phyloP scores from a whole-genome alignment of 1,140 invertebrate species.

The Drosophila melanica region DNA sequence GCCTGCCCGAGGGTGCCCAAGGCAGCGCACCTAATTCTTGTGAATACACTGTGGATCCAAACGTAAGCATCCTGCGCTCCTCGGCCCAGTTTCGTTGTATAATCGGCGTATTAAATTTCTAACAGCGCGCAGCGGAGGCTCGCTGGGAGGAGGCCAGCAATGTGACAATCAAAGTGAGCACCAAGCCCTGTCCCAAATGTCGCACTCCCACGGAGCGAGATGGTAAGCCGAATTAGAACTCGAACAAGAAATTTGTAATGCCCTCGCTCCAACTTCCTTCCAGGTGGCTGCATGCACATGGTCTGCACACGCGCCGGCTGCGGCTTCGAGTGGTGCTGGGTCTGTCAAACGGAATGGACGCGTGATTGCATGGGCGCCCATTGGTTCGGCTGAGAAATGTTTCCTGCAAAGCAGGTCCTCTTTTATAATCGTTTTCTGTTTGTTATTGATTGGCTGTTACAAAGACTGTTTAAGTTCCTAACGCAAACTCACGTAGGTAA shows the following conservation, averaged over 20 bases:
- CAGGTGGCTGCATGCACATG: conserved; percentile 96
- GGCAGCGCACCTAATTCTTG: conserved; percentile 74
- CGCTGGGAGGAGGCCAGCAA: conserved; percentile 91
- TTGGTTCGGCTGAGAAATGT: conserved; percentile 90
- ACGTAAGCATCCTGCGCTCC: conserved; percentile 79
- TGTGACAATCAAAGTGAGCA: conserved; percentile 90
- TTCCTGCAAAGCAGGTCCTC: neutral
- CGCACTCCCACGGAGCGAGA: conserved; percentile 93
- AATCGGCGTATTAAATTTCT: conserved; percentile 30
- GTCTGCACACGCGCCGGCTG: conserved; percentile 88
- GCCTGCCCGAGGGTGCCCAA: conserved; percentile 84
- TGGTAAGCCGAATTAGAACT: conserved; percentile 85
- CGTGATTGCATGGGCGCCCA: conserved; percentile 94
- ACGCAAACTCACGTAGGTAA: neutral
- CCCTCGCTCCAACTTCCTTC: neutral
- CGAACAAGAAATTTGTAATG: too few species aligned
- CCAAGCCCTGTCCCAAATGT: conserved; percentile 95
- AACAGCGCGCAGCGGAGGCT: conserved; percentile 85
- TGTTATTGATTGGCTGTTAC: conserved; percentile 41
- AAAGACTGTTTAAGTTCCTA: conserved; percentile 27
- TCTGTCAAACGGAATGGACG: conserved; percentile 93
- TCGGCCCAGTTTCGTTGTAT: conserved; percentile 9
- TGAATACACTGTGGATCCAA: conserved; percentile 87
- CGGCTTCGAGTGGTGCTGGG: conserved; percentile 94
- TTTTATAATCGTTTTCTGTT: conserved; percentile 9